A percentile compares a stretch with the other conserved stretches of the same genome.
Evolutionary conservation across 2,113 vertebrate genomes (phyloP).

Genomic region (Sinocyclocheilus maitianheensis): DNA sequence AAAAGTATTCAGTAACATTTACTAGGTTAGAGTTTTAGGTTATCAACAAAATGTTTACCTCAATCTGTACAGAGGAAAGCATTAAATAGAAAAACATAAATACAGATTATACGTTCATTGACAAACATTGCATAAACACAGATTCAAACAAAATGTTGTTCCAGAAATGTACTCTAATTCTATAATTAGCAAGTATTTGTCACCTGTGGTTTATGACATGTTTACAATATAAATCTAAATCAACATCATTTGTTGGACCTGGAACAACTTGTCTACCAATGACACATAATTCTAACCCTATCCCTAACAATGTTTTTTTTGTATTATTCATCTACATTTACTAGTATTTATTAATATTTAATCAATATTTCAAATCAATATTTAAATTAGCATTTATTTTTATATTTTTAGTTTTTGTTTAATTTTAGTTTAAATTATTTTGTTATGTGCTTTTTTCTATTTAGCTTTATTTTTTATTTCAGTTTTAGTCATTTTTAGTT

Average conservation of each 20-base stretch:
- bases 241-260: background rate
- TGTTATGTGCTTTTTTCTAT: background rate
- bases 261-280: background rate
- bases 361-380: background rate
- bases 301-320: background rate
- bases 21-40: background rate
- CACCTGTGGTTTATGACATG: background rate
- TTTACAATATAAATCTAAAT: background rate
- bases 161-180: background rate
- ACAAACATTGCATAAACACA: background rate
- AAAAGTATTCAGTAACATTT: background rate
- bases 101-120: background rate
- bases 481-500: background rate
- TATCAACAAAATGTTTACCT: slow-evolving; percentile 72
- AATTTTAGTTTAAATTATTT: background rate
- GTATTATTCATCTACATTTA: background rate
- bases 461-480: background rate
- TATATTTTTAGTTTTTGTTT: background rate
- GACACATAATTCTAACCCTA: background rate
- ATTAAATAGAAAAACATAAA: background rate
- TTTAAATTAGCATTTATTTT: background rate
- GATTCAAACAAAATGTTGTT: background rate
- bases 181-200: background rate
- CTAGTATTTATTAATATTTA: background rate
- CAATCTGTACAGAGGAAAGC: slow-evolving; percentile 73